phyloP scores from a whole-genome alignment of 2,888 invertebrate species.

The Scaptomyza polygonia region DNA sequence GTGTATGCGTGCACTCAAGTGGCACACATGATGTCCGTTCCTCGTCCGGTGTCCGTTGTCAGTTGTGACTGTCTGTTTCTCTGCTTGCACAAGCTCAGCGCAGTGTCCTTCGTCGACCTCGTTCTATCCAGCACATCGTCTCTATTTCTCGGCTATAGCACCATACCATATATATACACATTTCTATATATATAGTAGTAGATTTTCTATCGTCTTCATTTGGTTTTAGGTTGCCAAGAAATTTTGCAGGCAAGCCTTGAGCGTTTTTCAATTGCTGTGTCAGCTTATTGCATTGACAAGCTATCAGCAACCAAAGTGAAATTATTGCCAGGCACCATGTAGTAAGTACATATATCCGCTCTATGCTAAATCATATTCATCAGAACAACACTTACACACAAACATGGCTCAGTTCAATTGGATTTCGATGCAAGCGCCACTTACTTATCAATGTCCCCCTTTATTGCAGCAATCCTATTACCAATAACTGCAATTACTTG shows the following conservation, averaged over 20 bases:
- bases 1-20: slow-evolving; percentile 74
- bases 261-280: slow-evolving; percentile 68
- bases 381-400: background rate
- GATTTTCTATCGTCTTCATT: slow-evolving; percentile 52
- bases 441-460: slow-evolving; percentile 1
- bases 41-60: slow-evolving; percentile 39
- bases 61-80: slow-evolving; percentile 41
- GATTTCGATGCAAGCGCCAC: slow-evolving; percentile 7
- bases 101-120: slow-evolving; percentile 71
- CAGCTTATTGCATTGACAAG: slow-evolving; percentile 59
- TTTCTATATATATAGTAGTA: slow-evolving; percentile 2
- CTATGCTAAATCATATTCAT: slow-evolving; percentile 39
- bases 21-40: slow-evolving; percentile 62
- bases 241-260: slow-evolving; percentile 47
- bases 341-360: slow-evolving; percentile 13
- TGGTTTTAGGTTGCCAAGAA: slow-evolving; percentile 46
- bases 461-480: background rate
- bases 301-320: slow-evolving; percentile 37
- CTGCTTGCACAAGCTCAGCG: slow-evolving; percentile 41
- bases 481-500: slow-evolving; percentile 1
- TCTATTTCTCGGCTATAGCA: slow-evolving; percentile 27
- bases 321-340: slow-evolving; percentile 23
- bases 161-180: slow-evolving; percentile 37
- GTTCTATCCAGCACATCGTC: slow-evolving; percentile 31
- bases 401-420: slow-evolving; percentile 1